Evolutionary conservation across 2,113 vertebrate genomes (phyloP).

Genomic region (Nematolebias whitei): DNA sequence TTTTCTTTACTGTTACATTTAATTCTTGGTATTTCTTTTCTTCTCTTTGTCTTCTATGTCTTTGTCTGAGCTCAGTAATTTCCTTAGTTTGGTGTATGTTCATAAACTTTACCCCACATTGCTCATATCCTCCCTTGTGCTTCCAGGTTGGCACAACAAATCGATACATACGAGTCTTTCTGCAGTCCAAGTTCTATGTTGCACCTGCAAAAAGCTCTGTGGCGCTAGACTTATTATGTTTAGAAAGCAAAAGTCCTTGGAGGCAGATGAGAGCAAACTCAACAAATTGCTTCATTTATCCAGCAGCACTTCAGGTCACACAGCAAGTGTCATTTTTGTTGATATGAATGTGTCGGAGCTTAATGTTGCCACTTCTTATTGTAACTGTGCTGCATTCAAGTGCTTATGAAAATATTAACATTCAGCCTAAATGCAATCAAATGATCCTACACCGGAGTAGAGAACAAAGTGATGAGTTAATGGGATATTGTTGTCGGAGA

Average conservation of each 20-base stretch:
- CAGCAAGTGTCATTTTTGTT: slow-evolving; percentile 35
- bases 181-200: slow-evolving; percentile 2
- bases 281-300: slow-evolving; percentile 55
- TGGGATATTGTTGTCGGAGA: neutral
- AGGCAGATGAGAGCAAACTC: slow-evolving; percentile 43
- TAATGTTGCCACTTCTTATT: slow-evolving; percentile 18
- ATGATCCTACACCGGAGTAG: neutral
- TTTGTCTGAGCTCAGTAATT: slow-evolving; percentile 5
- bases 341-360: slow-evolving; percentile 1
- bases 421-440: slow-evolving; percentile 12
- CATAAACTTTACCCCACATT: slow-evolving; percentile 1
- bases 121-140: slow-evolving; percentile 16
- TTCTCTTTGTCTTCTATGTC: neutral
- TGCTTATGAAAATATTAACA: slow-evolving; percentile 32
- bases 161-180: slow-evolving; percentile 30
- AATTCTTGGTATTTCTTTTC: neutral
- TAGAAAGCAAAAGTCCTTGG: slow-evolving; percentile 20
- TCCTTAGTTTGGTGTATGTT: slow-evolving; percentile 10
- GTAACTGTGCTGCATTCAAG: slow-evolving; percentile 4
- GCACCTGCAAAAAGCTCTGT: slow-evolving; percentile 1
- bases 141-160: slow-evolving; percentile 8
- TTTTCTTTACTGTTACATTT: neutral
- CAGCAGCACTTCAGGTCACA: slow-evolving; percentile 24
- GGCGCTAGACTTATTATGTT: slow-evolving; percentile 39
- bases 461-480: neutral